Conservation (phyloP, 2,113 vertebrate genomes). For the Syngnathus typhle region DNA sequence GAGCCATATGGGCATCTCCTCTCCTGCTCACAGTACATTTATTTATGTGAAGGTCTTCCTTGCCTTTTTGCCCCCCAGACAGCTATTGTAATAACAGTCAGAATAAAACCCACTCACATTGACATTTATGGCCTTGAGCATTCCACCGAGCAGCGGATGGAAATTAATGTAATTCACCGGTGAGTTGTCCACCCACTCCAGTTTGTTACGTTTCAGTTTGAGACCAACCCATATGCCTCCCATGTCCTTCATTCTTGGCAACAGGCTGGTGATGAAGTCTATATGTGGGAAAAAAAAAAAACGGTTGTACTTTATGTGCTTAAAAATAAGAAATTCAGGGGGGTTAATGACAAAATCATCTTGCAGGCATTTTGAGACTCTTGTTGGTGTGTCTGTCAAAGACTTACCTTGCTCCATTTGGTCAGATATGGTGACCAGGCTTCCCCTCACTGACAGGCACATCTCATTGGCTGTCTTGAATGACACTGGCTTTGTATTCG, state of each 20-base stretch:
- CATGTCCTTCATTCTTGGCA: conserved; percentile 58
- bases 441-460: conserved; percentile 74
- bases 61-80: not conserved
- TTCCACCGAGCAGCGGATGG: conserved; percentile 78
- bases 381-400: not conserved
- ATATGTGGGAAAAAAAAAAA: conserved; percentile 12
- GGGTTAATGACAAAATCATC: not conserved
- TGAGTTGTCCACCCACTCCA: conserved; percentile 76
- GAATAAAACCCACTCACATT: conserved; percentile 51
- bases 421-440: conserved; percentile 78
- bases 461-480: conserved; percentile 73
- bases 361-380: not conserved
- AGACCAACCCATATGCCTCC: conserved; percentile 84
- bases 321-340: not conserved
- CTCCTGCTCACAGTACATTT: too few species aligned
- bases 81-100: not conserved
- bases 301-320: not conserved
- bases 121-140: conserved; percentile 63
- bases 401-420: conserved; percentile 86
- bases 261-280: conserved; percentile 89
- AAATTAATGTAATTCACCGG: conserved; percentile 79
- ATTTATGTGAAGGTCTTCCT: not conserved
- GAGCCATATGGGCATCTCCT: too few species aligned
- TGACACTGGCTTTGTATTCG: conserved; percentile 16
- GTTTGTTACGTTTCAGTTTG: conserved; percentile 56